Conservation (phyloP, 2,113 vertebrate species). For the Blennius ocellaris region DNA sequence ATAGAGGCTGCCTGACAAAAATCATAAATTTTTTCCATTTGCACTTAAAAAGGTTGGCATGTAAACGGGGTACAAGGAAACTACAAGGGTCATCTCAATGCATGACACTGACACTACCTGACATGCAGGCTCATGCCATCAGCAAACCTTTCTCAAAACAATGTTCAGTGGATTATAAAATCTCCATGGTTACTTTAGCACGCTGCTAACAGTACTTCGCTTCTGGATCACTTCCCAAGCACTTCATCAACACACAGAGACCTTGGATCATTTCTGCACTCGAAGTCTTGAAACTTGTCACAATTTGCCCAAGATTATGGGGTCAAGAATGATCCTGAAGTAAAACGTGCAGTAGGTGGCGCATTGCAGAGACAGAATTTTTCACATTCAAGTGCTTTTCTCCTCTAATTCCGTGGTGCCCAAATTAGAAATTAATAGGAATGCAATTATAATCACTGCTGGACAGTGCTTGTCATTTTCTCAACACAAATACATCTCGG, state of each 20-base stretch:
- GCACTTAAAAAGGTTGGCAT: too few relatives aligned
- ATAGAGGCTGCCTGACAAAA: too few relatives aligned
- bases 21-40: too few relatives aligned
- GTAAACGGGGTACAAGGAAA: too few relatives aligned
- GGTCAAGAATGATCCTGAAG: not conserved
- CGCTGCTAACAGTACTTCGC: not conserved
- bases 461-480: not conserved
- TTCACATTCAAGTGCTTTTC: not conserved
- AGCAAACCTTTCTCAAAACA: too few relatives aligned
- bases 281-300: not conserved
- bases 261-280: not conserved
- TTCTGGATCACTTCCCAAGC: not conserved
- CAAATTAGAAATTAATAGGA: not conserved
- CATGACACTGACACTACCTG: too few relatives aligned
- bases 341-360: not conserved
- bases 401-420: not conserved
- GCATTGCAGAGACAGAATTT: not conserved
- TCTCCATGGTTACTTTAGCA: not conserved
- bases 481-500: constrained; percentile 2
- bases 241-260: not conserved
- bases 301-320: constrained; percentile 1
- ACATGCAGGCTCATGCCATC: too few relatives aligned
- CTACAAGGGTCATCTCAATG: too few relatives aligned
- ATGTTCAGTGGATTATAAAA: not conserved
- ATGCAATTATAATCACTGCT: constrained; percentile 1